A percentile compares a stretch with the other conserved stretches of the same genome.
phyloP scores from a whole-genome alignment of 1,140 invertebrate species.

The Brachionus asplanchnoidis region DNA sequence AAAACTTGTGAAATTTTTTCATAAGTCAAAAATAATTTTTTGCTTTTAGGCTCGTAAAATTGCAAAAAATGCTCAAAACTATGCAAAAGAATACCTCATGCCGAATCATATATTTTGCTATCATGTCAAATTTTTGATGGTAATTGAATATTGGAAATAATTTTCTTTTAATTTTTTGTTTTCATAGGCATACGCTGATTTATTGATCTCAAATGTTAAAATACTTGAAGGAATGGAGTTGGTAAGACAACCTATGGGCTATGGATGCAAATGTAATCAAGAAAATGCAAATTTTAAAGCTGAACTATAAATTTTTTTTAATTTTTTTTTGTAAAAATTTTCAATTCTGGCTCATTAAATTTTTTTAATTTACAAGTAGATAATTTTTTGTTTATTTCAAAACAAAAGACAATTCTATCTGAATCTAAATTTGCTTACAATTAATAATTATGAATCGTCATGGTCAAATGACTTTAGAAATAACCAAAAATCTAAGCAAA shows the following conservation, averaged over 20 bases:
- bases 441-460: slow-evolving; percentile 32
- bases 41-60: slow-evolving; percentile 64
- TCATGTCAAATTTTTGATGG: slow-evolving; percentile 68
- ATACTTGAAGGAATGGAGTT: slow-evolving; percentile 69
- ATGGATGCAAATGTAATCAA: slow-evolving; percentile 62
- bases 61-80: slow-evolving; percentile 66
- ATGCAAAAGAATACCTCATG: slow-evolving; percentile 71
- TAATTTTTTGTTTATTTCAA: not conserved
- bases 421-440: not conserved
- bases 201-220: slow-evolving; percentile 62
- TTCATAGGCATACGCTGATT: slow-evolving; percentile 69
- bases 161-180: slow-evolving; percentile 46
- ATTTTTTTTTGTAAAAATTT: not conserved
- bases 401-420: not conserved
- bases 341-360: not conserved
- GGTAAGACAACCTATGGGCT: slow-evolving; percentile 62
- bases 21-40: slow-evolving; percentile 22
- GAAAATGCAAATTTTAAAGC: slow-evolving; percentile 54
- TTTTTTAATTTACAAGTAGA: not conserved
- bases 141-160: not conserved
- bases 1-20: not conserved
- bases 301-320: not conserved
- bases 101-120: slow-evolving; percentile 85
- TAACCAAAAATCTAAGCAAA: not conserved
- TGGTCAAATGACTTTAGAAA: slow-evolving; percentile 16